Base-by-base conservation (phyloP, 2,797 vertebrate species). In the Phoeniculus purpureus region DNA sequence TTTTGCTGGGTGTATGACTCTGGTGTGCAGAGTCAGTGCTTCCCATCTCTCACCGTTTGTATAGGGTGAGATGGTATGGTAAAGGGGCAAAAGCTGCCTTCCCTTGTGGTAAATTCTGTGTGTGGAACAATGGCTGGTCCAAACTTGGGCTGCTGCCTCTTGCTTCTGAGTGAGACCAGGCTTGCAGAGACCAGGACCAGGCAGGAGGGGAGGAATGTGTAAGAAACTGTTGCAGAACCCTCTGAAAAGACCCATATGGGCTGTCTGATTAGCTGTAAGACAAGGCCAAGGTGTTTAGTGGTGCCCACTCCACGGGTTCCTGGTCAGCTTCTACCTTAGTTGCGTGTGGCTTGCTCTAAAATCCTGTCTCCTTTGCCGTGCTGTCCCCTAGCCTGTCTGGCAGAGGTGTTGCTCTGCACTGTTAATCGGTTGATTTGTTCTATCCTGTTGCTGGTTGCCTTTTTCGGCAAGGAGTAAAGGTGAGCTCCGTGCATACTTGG, bases 331-430 rank as follows among this genome's bases (percentile, higher is more conserved):
- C 72, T 54, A 75, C 27, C 45, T 59, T 31, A 56, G 56, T 79
- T 68, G 54, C 51, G 14, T 64, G 6, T 7, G 67, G 9, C 31
- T 68, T 72, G 31, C 52, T 73, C 0, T 0, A 3, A 73, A 73
- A 73, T 40, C 14, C 21, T 0, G 0, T 43, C 59, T 66, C 59
- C 37, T 50, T 20, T 0, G 2, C 1, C 1, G 21, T 26, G 51
- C 74, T 52, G 62, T 86, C 18, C 68, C 23, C 43, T 31, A 52
- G 45, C 43, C 3, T 1, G 25, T 12, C 50, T 45, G 21, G 15
- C 15, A 0, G 47, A 51, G 37, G 66, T 65, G 68, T 29, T 68
- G 70, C 89, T 83, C 61, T 60, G 23, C 0, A 0, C 66, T 67
- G 22, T 37, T 56, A 7, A 3, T 31, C 0, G 7, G 47, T 18